These are phyloP conservation scores for Acipenser oxyrinchus DNA, from an alignment of 2,797 vertebrate genomes.

Conservation along the genomic window DNA sequence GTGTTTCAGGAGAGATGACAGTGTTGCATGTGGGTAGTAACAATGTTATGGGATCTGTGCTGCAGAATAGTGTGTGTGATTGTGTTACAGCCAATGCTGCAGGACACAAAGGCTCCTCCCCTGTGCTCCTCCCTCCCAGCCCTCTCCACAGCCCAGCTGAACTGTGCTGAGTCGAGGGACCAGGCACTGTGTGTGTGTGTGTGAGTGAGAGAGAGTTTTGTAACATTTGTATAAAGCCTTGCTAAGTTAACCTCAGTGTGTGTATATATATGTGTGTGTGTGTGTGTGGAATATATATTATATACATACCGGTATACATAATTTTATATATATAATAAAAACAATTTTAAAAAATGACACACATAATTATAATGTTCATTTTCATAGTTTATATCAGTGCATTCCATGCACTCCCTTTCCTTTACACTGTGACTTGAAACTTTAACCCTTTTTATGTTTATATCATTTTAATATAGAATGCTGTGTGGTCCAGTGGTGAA, in stretches of 20 bases:
- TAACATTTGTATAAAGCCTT: conserved; percentile 77
- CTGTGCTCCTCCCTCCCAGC: too few species aligned
- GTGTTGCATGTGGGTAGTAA: too few species aligned
- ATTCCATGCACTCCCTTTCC: conserved; percentile 51
- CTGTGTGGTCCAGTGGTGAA: too few species aligned
- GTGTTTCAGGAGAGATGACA: too few species aligned
- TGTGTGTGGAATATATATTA: conserved; percentile 39
- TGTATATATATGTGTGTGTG: conserved; percentile 13
- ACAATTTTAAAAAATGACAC: conserved; percentile 23
- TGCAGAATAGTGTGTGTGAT: too few species aligned
- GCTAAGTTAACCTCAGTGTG: conserved; percentile 70
- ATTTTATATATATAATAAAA: conserved; percentile 48
- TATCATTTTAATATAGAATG: conserved; percentile 24
- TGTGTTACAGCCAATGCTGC: too few species aligned
- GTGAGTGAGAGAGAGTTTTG: conserved; percentile 47
- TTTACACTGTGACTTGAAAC: conserved; percentile 72
- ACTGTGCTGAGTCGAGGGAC: too few species aligned
- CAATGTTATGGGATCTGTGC: too few species aligned
- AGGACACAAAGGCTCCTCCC: too few species aligned
- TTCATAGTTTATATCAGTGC: conserved; percentile 69
- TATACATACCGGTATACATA: conserved; percentile 46
- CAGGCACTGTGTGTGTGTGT: too few species aligned
- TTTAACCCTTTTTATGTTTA: conserved; percentile 57
- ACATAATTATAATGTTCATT: conserved; percentile 33
- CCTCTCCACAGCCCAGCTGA: too few species aligned